phyloP scores from a whole-genome alignment of 2,797 vertebrate genomes.

The Dermochelys coriacea region DNA sequence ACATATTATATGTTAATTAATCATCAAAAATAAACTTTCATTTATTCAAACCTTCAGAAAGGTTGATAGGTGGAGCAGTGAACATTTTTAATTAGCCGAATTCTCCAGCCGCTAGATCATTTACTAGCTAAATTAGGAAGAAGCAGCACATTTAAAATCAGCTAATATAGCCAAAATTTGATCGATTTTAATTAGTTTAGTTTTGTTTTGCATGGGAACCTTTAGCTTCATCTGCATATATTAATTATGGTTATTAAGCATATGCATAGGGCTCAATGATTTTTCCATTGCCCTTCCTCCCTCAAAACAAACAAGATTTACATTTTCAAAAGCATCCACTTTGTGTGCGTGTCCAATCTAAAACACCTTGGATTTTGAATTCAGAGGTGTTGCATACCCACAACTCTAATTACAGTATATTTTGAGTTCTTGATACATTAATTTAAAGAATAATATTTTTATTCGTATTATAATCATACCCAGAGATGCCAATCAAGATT shows the following conservation, averaged over 20 bases:
- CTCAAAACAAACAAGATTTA: not conserved
- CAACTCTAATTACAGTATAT: not conserved
- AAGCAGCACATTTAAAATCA: not conserved
- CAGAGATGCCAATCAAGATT: not conserved
- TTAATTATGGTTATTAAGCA: not conserved
- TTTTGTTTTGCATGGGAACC: not conserved
- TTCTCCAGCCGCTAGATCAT: not conserved
- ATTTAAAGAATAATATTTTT: not conserved
- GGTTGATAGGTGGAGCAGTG: not conserved
- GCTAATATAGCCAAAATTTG: not conserved
- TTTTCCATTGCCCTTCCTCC: not conserved
- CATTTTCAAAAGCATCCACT: not conserved
- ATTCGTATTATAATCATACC: not conserved
- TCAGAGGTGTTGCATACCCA: not conserved
- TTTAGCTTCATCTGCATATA: not conserved
- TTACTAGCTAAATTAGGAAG: not conserved
- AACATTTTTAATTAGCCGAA: not conserved
- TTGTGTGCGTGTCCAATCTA: rapidly evolving
- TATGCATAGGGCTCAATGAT: rapidly evolving
- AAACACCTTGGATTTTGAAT: not conserved
- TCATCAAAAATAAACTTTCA: not conserved
- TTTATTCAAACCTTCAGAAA: not conserved
- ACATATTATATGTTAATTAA: not conserved
- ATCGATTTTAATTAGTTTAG: not conserved
- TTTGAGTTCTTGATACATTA: slow-evolving; percentile 9